A percentile compares a stretch with the other conserved stretches of the same genome.
Evolutionary conservation across 92 coral and sea anemone genomes (phyloP).

Genomic region (Zoanthus solanderi): DNA sequence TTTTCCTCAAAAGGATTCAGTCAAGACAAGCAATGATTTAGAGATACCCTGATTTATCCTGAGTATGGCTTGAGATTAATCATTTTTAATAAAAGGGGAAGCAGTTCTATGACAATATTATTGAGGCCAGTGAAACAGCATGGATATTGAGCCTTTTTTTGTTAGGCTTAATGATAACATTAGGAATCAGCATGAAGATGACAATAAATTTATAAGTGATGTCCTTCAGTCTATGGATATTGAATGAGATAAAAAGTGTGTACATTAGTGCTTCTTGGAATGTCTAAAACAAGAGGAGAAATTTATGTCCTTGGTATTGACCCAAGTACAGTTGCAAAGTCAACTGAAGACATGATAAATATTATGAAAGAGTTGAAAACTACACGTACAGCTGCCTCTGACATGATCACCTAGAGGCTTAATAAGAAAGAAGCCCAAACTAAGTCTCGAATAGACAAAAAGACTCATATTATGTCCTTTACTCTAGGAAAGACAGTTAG

Average conservation of each 20-base stretch:
- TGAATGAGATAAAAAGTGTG: conserved; percentile 21
- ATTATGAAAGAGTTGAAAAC: neutral
- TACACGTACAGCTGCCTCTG: neutral
- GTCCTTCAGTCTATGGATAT: conserved; percentile 12
- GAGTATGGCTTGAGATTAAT: conserved; percentile 9
- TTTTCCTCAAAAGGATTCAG: conserved; percentile 27
- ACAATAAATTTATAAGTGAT: neutral
- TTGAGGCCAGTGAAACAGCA: conserved; percentile 22
- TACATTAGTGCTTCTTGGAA: neutral
- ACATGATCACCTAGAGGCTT: neutral
- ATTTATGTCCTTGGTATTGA: neutral
- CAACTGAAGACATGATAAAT: neutral
- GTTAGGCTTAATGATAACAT: conserved; percentile 5
- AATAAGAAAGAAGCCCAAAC: too few species aligned
- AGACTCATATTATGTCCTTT: too few species aligned
- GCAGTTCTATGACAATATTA: neutral
- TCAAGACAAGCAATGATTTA: neutral
- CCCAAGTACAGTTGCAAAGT: conserved; percentile 3
- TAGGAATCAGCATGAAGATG: neutral
- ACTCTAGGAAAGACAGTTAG: neutral
- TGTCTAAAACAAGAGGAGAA: neutral
- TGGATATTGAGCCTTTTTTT: conserved; percentile 30
- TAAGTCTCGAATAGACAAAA: too few species aligned
- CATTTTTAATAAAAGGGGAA: conserved; percentile 4
- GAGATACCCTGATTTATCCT: conserved; percentile 34